Percentiles rank a stretch among this genome's conserved stretches.
phyloP scores from a whole-genome alignment of 2,797 vertebrate genomes.

The Australoheros facetus region DNA sequence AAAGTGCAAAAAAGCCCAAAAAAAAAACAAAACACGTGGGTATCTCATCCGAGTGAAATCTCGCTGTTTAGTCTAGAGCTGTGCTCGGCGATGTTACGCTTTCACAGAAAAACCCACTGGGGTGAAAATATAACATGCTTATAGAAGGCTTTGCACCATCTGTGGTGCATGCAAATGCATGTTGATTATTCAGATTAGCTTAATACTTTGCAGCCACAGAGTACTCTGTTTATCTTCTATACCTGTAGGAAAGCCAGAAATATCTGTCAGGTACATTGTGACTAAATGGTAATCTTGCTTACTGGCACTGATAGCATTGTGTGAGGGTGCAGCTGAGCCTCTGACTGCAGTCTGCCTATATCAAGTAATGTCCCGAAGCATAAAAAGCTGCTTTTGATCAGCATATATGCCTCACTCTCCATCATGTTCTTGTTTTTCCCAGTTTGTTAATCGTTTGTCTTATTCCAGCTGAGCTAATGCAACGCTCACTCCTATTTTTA shows the following conservation, averaged over 20 bases:
- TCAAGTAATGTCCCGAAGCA: neutral
- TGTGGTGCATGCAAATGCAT: constrained; percentile 16
- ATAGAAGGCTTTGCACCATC: neutral
- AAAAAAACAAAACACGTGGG: neutral
- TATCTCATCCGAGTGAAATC: neutral
- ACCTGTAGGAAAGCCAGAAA: constrained; percentile 4
- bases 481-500: neutral
- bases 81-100: neutral
- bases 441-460: neutral
- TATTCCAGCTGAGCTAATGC: neutral
- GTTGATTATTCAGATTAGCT: constrained; percentile 2
- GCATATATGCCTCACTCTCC: neutral
- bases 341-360: neutral
- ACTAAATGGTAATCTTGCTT: constrained; percentile 12
- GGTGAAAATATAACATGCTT: neutral
- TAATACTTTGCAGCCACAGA: constrained; percentile 3
- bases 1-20: neutral
- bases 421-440: neutral
- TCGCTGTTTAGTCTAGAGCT: neutral
- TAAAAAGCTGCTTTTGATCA: neutral
- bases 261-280: constrained; percentile 6
- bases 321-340: neutral
- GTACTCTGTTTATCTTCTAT: neutral
- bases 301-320: constrained; percentile 11
- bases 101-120: neutral